Evolutionary conservation across 2,797 vertebrate species (phyloP).

Genomic region (Nothura maculosa): DNA sequence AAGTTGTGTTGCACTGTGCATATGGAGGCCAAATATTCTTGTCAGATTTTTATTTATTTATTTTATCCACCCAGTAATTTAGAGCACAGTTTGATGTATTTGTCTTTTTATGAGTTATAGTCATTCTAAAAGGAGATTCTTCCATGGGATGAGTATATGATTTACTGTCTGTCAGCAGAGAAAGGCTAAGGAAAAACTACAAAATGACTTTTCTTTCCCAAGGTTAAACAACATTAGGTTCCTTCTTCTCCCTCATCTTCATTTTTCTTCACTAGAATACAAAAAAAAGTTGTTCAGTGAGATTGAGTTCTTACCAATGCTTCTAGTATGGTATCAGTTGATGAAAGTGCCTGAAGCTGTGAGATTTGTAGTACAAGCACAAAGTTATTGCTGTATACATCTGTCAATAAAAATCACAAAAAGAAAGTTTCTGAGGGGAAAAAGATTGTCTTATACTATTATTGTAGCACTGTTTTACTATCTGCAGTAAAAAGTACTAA

Average conservation of each 20-base stretch:
- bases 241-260: not conserved
- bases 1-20: not conserved
- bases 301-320: not conserved
- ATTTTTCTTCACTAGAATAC: not conserved
- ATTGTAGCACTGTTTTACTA: not conserved
- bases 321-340: not conserved
- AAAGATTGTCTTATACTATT: not conserved
- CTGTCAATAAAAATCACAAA: not conserved
- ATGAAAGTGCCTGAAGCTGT: not conserved
- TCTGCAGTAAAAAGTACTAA: not conserved
- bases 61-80: not conserved
- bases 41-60: not conserved
- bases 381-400: not conserved
- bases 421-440: not conserved
- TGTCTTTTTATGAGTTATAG: not conserved
- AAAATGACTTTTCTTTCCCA: not conserved
- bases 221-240: not conserved
- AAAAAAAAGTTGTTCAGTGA: not conserved
- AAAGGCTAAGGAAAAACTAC: constrained; percentile 18
- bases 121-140: constrained; percentile 11
- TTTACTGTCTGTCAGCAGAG: constrained; percentile 31
- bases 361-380: constrained; percentile 1
- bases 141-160: not conserved
- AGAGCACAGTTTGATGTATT: not conserved
- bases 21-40: not conserved